Conservation (phyloP, 2,797 vertebrate genomes). For the Pseudochirops corinnae region DNA sequence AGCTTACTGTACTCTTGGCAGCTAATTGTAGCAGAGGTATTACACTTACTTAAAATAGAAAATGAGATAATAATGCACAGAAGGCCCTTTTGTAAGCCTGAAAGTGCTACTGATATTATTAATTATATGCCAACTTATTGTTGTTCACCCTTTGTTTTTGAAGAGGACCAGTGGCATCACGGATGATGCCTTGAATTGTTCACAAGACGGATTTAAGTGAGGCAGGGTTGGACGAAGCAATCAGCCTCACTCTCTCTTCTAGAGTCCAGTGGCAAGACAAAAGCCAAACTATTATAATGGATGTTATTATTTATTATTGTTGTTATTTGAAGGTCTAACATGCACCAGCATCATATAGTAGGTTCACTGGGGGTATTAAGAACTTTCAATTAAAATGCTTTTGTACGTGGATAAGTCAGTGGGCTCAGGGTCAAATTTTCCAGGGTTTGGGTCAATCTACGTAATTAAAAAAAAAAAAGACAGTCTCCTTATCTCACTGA, state of each 20-base stretch:
- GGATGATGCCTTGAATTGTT: background rate
- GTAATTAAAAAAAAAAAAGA: background rate
- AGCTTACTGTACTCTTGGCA: background rate
- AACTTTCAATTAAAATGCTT: background rate
- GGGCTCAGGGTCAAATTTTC: background rate
- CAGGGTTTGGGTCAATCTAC: background rate
- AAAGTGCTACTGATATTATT: background rate
- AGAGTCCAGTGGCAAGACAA: too few species aligned
- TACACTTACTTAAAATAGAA: background rate
- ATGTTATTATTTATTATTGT: background rate
- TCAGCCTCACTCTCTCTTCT: background rate
- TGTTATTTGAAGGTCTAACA: background rate
- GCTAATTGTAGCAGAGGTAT: background rate
- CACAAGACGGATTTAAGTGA: background rate
- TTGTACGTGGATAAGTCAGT: background rate
- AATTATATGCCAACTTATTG: background rate
- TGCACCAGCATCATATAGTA: background rate
- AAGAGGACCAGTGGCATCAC: background rate
- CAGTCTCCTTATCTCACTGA: background rate
- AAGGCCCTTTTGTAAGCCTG: background rate
- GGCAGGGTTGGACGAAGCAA: background rate
- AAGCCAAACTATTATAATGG: background rate
- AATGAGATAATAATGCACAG: background rate
- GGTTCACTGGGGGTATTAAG: background rate
- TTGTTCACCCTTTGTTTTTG: background rate